phyloP scores from a whole-genome alignment of 2,797 vertebrate species.

The Diglossa cyanea region DNA sequence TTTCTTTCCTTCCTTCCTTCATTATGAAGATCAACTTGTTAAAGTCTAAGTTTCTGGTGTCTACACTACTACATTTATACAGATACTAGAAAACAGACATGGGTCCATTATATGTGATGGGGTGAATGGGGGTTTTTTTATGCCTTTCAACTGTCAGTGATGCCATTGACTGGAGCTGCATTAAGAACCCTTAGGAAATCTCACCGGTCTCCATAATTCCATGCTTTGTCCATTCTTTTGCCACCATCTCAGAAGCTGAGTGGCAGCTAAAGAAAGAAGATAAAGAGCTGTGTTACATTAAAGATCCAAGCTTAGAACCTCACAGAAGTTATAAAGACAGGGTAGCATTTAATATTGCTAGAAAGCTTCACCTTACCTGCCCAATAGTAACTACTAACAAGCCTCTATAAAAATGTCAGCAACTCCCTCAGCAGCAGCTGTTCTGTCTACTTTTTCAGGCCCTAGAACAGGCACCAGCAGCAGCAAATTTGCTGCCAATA shows the following conservation, averaged over 20 bases:
- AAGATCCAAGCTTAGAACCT: not conserved
- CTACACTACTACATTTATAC: not conserved
- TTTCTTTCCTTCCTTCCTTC: not conserved
- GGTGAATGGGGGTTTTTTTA: not conserved
- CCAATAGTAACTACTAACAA: not conserved
- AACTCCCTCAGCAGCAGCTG: not conserved
- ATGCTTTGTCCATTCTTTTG: not conserved
- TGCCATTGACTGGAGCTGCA: not conserved
- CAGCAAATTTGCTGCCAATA: not conserved
- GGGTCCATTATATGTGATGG: not conserved
- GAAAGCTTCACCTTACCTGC: not conserved
- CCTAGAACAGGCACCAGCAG: not conserved
- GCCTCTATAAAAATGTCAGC: not conserved
- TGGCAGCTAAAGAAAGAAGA: not conserved
- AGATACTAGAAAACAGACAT: not conserved
- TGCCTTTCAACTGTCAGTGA: not conserved
- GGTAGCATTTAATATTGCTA: not conserved
- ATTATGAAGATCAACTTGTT: not conserved
- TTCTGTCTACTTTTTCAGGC: not conserved
- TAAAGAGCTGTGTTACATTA: not conserved
- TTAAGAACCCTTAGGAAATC: not conserved
- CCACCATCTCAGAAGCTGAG: not conserved
- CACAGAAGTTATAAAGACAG: not conserved
- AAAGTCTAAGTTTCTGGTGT: not conserved
- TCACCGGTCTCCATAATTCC: not conserved